Evolutionary conservation across 2,797 vertebrate genomes (phyloP), one percentile per base, ranked within the genome.

Genomic region (Menidia menidia): DNA sequence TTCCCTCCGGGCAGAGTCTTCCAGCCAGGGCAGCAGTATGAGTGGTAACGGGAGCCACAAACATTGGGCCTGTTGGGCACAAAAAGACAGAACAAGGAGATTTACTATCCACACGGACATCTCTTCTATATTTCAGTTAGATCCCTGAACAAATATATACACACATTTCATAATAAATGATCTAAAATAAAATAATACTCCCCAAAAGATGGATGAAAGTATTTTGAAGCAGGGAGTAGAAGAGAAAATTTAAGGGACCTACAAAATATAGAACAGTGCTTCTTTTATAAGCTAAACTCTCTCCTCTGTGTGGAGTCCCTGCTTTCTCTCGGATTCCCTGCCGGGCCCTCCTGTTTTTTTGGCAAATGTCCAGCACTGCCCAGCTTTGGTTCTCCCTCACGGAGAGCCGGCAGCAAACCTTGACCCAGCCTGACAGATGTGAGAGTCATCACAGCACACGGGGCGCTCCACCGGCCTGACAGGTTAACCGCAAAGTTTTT

Each of bases 11-110:
- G 97, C 74, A 99, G 95, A 0, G 97, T 99, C 94, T 98, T 99
- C 98, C 98, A 99, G 68, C 98, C 98, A 0, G 98, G 98, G 53
- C 98, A 99, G 92, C 98, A 99, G 86, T 98, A 99, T 25, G 98
- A 99, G 71, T 99, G 97, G 88, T 97, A 98, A 80, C 97, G 96
- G 35, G 98, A 99, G 77, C 98, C 98, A n/a, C 97, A 99, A 77
- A 99, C 97, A 10, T 99, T 99, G 51, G 98, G 98, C 79, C 98
- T 99, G 91, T 60, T 16, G 70, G 55, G 78, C 45, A 78, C 31
- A 85, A 64, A 84, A 70, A 85, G 35, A 68, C 39, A 80, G 57
- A 77, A 80, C 55, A 88, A 83, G 87, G 60, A 87, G 77, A 65
- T 57, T 86, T 44, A 82, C 4, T 64, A 57, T 41, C 64, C 19